These are phyloP conservation scores for Drosophila suzukii DNA, from an alignment of 1,140 invertebrate species.

Conservation along the genomic window DNA sequence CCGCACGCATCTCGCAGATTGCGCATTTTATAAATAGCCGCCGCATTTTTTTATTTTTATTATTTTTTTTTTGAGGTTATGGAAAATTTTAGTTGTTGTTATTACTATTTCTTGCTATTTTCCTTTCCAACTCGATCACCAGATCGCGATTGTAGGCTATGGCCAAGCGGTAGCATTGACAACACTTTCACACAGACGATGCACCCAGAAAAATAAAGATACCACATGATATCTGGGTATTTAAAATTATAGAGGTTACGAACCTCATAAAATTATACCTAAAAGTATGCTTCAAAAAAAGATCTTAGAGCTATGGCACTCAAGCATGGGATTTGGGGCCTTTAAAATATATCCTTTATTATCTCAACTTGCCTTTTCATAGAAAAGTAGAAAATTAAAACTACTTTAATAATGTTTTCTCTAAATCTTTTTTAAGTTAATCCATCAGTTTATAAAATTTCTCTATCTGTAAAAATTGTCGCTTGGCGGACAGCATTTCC, in stretches of 20 bases:
- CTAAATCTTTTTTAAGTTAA: too few relatives aligned
- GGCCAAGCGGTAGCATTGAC: conserved; percentile 44
- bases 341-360: too few relatives aligned
- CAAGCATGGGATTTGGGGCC: too few relatives aligned
- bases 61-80: conserved; percentile 65
- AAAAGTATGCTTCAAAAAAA: background rate
- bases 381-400: too few relatives aligned
- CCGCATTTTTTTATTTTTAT: conserved; percentile 31
- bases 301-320: too few relatives aligned
- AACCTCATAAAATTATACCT: background rate
- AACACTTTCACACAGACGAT: conserved; percentile 59
- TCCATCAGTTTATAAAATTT: background rate
- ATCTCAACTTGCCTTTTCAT: too few relatives aligned
- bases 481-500: conserved; percentile 56
- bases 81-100: conserved; percentile 64
- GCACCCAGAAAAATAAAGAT: conserved; percentile 11
- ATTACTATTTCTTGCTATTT: conserved; percentile 39
- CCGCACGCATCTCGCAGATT: conserved; percentile 66
- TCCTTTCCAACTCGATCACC: conserved; percentile 37
- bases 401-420: too few relatives aligned
- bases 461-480: conserved; percentile 22
- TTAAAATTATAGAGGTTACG: too few relatives aligned
- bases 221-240: background rate
- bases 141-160: conserved; percentile 47
- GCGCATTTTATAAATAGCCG: conserved; percentile 75